These are phyloP conservation scores for Falco concolor DNA, from an alignment of 2,797 vertebrate species.

Conservation along the genomic window DNA sequence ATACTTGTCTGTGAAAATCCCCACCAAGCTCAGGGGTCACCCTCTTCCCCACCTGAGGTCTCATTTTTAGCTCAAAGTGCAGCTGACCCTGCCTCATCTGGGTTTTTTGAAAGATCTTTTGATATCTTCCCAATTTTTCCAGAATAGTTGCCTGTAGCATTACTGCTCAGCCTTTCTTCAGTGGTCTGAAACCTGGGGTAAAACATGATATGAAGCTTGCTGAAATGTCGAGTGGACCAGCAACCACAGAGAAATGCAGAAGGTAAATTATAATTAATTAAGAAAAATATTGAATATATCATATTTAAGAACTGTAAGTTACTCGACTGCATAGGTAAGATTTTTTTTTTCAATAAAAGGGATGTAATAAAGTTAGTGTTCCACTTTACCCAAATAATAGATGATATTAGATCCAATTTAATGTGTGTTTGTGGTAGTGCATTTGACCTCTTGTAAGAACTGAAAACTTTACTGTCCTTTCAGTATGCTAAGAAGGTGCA, in stretches of 20 bases:
- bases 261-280: not conserved
- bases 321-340: not conserved
- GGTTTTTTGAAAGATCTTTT: not conserved
- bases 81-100: not conserved
- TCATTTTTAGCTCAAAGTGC: not conserved
- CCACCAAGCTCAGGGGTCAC: not conserved
- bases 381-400: not conserved
- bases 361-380: not conserved
- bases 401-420: not conserved
- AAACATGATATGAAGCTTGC: not conserved
- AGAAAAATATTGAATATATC: not conserved
- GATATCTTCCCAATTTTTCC: not conserved
- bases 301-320: not conserved
- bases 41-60: not conserved
- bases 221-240: not conserved
- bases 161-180: not conserved
- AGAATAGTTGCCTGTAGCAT: fast-evolving
- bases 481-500: not conserved
- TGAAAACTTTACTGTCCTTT: not conserved
- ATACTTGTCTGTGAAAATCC: not conserved
- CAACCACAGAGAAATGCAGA: not conserved
- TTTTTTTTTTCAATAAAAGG: not conserved
- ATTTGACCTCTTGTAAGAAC: not conserved
- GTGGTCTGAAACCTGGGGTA: not conserved
- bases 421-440: not conserved